phyloP scores from a whole-genome alignment of 2,888 invertebrate species.

The Pheosia tremula region DNA sequence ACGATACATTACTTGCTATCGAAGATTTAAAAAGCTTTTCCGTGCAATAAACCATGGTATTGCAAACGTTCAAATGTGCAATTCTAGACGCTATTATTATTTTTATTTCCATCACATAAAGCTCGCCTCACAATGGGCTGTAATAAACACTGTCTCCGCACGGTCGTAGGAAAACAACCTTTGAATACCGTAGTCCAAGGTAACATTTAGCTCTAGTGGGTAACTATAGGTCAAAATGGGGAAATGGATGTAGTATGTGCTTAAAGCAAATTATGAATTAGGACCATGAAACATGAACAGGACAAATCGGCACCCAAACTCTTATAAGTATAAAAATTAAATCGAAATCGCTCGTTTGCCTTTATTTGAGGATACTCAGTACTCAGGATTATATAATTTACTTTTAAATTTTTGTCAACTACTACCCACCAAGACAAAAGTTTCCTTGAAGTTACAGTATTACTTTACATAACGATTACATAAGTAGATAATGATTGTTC shows the following conservation, averaged over 20 bases:
- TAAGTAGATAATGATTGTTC: constrained; percentile 18
- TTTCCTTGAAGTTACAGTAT: background rate
- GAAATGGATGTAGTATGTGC: too few species aligned
- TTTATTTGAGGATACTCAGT: too few species aligned
- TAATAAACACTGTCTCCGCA: constrained; percentile 33
- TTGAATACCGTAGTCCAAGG: background rate
- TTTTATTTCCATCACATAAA: constrained; percentile 17
- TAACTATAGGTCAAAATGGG: background rate
- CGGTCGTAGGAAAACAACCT: constrained; percentile 28
- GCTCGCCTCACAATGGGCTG: constrained; percentile 15
- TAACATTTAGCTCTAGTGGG: background rate
- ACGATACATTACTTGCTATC: constrained; percentile 8
- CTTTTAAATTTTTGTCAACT: background rate
- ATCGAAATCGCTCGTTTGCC: too few species aligned
- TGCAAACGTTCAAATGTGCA: constrained; percentile 21
- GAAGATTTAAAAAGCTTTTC: constrained; percentile 21
- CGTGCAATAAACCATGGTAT: constrained; percentile 28
- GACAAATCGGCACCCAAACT: too few species aligned
- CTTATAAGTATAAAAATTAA: too few species aligned
- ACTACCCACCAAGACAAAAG: background rate
- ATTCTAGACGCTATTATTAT: constrained; percentile 13
- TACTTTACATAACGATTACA: background rate
- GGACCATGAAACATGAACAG: too few species aligned
- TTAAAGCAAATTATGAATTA: too few species aligned
- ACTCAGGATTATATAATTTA: too few species aligned